These are phyloP conservation scores for Oncorhynchus masou DNA, from an alignment of 2,113 vertebrate genomes.

Conservation along the genomic window DNA sequence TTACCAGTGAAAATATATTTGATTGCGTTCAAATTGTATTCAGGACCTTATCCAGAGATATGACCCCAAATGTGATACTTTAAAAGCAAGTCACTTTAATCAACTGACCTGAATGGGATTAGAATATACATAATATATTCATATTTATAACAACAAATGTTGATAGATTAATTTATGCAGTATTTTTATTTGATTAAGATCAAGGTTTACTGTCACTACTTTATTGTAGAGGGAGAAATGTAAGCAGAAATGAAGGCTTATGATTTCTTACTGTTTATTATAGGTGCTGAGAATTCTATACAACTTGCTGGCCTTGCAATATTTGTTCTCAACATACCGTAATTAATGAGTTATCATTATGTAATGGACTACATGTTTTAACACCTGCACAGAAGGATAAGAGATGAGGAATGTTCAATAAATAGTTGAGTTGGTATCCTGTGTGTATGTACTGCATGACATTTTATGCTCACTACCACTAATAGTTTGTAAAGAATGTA, in stretches of 20 bases:
- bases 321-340: too few relatives aligned
- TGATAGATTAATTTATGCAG: conserved; percentile 18
- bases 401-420: conserved; percentile 30
- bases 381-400: conserved; percentile 24
- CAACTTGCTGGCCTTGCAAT: too few relatives aligned
- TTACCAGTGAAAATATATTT: conserved; percentile 7
- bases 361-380: conserved; percentile 9
- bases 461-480: conserved; percentile 6
- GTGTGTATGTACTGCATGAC: conserved; percentile 35
- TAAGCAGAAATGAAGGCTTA: too few relatives aligned
- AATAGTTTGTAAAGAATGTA: not conserved
- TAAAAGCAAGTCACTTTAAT: not conserved
- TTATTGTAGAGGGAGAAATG: conserved; percentile 28
- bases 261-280: too few relatives aligned
- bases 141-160: conserved; percentile 16
- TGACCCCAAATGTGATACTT: not conserved
- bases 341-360: too few relatives aligned
- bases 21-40: not conserved
- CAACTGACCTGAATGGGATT: not conserved
- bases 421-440: conserved; percentile 26
- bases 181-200: conserved; percentile 30
- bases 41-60: not conserved
- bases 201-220: conserved; percentile 35
- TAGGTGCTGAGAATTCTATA: too few relatives aligned
- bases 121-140: conserved; percentile 11